phyloP scores from a whole-genome alignment of 2,888 invertebrate species.

The Andrena haemorrhoa region DNA sequence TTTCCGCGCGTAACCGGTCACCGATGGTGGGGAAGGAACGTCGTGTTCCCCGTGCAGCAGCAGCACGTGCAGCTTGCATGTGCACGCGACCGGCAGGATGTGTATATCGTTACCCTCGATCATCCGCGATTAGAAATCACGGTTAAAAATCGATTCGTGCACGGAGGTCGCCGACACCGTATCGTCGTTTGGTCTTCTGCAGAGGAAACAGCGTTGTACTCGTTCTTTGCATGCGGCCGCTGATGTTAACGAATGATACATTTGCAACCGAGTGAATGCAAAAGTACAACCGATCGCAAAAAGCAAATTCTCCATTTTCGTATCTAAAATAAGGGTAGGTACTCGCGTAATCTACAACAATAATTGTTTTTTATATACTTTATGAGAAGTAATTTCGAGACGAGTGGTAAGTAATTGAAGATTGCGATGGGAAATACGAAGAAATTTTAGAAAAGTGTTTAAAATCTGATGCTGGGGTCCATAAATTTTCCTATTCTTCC shows the following conservation, averaged over 20 bases:
- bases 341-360: too few species aligned
- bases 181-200: conserved; percentile 3
- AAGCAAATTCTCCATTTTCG: too few species aligned
- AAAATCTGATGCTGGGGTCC: too few species aligned
- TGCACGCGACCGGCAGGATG: conserved; percentile 66
- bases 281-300: too few species aligned
- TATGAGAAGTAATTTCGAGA: too few species aligned
- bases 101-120: conserved; percentile 68
- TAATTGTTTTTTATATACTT: too few species aligned
- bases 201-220: background rate
- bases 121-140: conserved; percentile 62
- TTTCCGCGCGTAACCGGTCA: conserved; percentile 59
- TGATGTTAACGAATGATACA: background rate
- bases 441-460: too few species aligned
- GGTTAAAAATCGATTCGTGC: conserved; percentile 65
- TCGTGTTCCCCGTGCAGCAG: conserved; percentile 33
- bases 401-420: too few species aligned
- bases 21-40: conserved; percentile 27
- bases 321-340: too few species aligned
- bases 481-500: too few species aligned
- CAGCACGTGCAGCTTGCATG: conserved; percentile 63
- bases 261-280: background rate
- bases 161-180: conserved; percentile 58
- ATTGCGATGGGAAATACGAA: too few species aligned
- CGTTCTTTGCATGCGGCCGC: background rate